Evolutionary conservation across 2,888 invertebrate genomes (phyloP), one percentile per base, ranked within the genome.

Genomic region (Drosophila stalkeri): DNA sequence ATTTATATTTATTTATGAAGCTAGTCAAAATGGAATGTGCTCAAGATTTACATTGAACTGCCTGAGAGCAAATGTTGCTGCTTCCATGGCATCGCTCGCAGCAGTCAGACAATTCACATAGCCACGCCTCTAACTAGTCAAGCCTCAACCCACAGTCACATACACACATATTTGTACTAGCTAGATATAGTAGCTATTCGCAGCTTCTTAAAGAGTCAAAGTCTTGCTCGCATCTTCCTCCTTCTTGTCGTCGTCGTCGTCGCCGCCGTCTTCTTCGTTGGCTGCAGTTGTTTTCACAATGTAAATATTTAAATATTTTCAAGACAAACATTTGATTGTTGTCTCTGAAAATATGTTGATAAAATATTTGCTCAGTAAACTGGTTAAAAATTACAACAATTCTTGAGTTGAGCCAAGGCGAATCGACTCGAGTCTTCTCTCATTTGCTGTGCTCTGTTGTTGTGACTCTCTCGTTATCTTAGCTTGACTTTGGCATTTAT

Each of bases 251-350:
- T 33, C 12, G 14, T n/a, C 39, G 9, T 20, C 23, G 3, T 33
- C 35, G 7, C 20, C 8, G 16, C 31, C 39, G 57, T 16, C 41
- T 20, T 20, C 57, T 33, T 60, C 67, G 23, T 49, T n/a, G 39
- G 4, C n/a, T 81, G 77, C 82, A 76, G 80, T 82, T 91, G 91
- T 90, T 91, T 91, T 90, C 86, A 81, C 89, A 89, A 89, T 82
- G 90, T 92, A 92, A 92, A 92, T 92, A 92, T 92, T 92, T 91
- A 92, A 92, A 92, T 92, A 92, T 92, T 92, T 92, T 91, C 86
- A 89, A 86, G 91, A 90, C 89, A 91, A 92, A 92, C 91, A 92
- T 80, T 80, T 76, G 80, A 64, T 67, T 92, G 92, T 92, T 92
- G 82, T 90, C 87, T 92, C 83, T 90, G 88, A 92, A 92, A 92